Evolutionary conservation across 2,113 vertebrate species (phyloP), one percentile per base, ranked within the genome.

Genomic region (Crotalus viridis): DNA sequence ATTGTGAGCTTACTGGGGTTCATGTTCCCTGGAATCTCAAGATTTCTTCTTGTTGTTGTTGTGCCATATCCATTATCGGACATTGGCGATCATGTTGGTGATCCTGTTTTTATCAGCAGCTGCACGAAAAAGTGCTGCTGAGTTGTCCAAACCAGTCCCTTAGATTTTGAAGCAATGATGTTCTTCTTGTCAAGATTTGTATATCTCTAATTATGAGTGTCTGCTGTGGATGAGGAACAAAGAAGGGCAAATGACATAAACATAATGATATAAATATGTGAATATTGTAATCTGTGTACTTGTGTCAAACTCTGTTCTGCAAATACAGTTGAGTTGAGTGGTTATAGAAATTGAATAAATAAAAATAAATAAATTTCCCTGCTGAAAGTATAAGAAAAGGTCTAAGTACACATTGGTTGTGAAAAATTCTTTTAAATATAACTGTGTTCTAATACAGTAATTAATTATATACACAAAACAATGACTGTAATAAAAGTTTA

Each of bases 391-490:
- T 43, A 43, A 17, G 33, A 43, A 81, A 33, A 9, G 17, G 1
- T 21, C 74, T 81, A 81, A 81, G 22, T 56, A 39, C 10, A 43
- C 3, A 43, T 39, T 22, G n/a, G 0, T 93, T 92, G 74, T 88
- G 7, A 12, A 91, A 93, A 95, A 54, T 3, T 54, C 0, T 56
- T 92, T 81, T 55, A 33, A 55, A 46, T 1, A n/a, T 0, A 0
- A 93, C 8, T 13, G 48, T 39, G 52, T 33, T 92, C 90, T 57
- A 88, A 33, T 89, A 94, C 93, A 89, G 81, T 85, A 3, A 48
- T 90, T 90, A 94, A 61, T 91, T 92, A 95, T 94, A 91, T 93
- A 88, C 28, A 93, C 24, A 86, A 94, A 26, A 8, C 1, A 95
- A 0, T 55, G 10, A 74, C 94, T 96, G 87, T 88, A 95, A 91